A percentile compares a stretch with the other conserved stretches of the same genome.
Conservation (phyloP, 2,113 vertebrate species). For the Chaenocephalus aceratus region DNA sequence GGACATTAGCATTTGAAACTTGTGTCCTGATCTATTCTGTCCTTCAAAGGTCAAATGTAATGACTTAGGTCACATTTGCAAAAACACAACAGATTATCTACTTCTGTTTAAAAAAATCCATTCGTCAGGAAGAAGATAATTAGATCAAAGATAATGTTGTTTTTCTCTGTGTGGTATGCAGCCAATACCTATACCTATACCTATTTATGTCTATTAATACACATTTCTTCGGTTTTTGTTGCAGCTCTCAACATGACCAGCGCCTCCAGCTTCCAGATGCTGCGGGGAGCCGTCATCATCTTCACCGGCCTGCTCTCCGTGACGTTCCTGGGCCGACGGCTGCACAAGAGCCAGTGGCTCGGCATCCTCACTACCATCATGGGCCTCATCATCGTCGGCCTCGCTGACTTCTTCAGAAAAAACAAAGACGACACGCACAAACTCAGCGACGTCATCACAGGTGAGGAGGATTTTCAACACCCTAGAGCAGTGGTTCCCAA, state of each 20-base stretch:
- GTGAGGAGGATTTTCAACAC: conserved; percentile 65
- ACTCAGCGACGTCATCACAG: conserved; percentile 91
- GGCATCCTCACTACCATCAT: conserved; percentile 92
- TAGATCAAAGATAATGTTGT: background rate
- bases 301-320: conserved; percentile 95
- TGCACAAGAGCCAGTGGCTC: conserved; percentile 89
- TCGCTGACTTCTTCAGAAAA: conserved; percentile 87
- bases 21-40: background rate
- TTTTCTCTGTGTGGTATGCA: background rate
- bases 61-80: background rate
- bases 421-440: conserved; percentile 74
- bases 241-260: conserved; percentile 95
- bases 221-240: background rate
- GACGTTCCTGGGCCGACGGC: conserved; percentile 89
- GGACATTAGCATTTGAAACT: background rate
- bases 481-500: too few relatives aligned
- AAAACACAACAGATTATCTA: background rate
- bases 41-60: conserved; percentile 21
- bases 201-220: background rate
- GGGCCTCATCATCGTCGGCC: conserved; percentile 91
- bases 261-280: conserved; percentile 98
- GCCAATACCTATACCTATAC: background rate
- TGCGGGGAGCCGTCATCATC: conserved; percentile 92
- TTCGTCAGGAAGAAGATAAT: background rate
- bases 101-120: conserved; percentile 3